These are phyloP conservation scores for Pelvicachromis taeniatus DNA, from an alignment of 2,113 vertebrate species.

Conservation along the genomic window DNA sequence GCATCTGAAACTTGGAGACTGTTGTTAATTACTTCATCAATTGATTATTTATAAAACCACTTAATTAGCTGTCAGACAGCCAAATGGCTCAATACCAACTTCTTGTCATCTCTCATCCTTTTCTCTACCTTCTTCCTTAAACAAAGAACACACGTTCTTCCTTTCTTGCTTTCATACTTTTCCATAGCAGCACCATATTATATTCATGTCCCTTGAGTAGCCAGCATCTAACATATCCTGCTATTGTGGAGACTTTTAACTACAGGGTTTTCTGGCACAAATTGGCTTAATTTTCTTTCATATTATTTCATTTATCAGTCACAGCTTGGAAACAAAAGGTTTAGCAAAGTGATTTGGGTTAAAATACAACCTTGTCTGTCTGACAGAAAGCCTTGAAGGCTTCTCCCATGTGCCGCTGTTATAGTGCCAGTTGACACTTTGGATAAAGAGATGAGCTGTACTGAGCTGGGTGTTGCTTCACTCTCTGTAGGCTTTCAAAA, in stretches of 20 bases:
- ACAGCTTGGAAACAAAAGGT: neutral
- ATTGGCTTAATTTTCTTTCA: neutral
- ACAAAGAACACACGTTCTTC: neutral
- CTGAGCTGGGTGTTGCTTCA: neutral
- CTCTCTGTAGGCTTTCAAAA: neutral
- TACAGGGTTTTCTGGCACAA: neutral
- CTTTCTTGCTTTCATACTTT: neutral
- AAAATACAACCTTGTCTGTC: neutral
- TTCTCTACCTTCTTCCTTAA: neutral
- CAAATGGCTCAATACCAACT: slow-evolving; percentile 59
- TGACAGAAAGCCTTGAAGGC: neutral
- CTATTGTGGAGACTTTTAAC: neutral
- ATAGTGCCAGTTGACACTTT: neutral
- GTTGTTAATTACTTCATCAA: slow-evolving; percentile 68
- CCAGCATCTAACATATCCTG: neutral
- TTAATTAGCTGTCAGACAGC: slow-evolving; percentile 66
- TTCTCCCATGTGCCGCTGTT: neutral
- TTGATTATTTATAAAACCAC: slow-evolving; percentile 71
- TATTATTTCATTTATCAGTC: neutral
- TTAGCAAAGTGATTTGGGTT: neutral
- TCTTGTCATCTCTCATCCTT: neutral
- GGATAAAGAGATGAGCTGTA: neutral
- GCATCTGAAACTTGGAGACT: slow-evolving; percentile 55
- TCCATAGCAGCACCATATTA: neutral
- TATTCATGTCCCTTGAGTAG: neutral